A percentile compares a stretch with the other conserved stretches of the same genome.
Evolutionary conservation across 2,113 vertebrate genomes (phyloP).

Genomic region (Varanus salvator): DNA sequence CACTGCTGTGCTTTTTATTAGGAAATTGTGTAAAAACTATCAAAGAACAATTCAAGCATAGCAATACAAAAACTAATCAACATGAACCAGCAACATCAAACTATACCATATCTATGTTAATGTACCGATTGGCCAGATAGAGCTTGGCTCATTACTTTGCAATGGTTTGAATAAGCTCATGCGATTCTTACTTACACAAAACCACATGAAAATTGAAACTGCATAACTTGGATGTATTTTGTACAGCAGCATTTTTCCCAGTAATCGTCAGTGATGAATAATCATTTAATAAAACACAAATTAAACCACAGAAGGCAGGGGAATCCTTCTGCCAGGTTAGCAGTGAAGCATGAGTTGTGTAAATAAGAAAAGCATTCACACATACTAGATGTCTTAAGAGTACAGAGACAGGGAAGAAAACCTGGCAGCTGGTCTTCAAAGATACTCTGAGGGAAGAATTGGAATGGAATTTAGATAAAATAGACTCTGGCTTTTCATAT

Average conservation of each 20-base stretch:
- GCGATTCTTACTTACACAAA: conserved; percentile 28
- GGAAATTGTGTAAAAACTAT: conserved; percentile 22
- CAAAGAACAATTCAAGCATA: conserved; percentile 24
- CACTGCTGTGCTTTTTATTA: conserved; percentile 23
- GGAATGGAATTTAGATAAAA: conserved; percentile 36
- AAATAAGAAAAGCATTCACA: conserved; percentile 66
- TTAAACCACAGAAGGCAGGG: conserved; percentile 63
- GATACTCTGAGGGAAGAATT: conserved; percentile 30
- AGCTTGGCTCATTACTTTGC: conserved; percentile 11
- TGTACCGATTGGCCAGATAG: background rate
- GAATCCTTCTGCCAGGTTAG: conserved; percentile 67
- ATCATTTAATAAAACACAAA: conserved; percentile 67
- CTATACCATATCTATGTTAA: conserved; percentile 32
- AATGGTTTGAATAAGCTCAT: conserved; percentile 22
- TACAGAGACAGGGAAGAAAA: conserved; percentile 33
- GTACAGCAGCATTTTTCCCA: conserved; percentile 55
- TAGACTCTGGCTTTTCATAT: conserved; percentile 35
- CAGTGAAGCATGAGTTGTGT: conserved; percentile 47
- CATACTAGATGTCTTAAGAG: conserved; percentile 51
- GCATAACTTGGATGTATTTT: conserved; percentile 60
- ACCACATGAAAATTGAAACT: conserved; percentile 55
- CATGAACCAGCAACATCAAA: conserved; percentile 3
- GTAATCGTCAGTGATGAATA: conserved; percentile 63
- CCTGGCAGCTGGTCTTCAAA: conserved; percentile 54
- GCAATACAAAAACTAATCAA: conserved; percentile 28